phyloP scores from a whole-genome alignment of 2,888 invertebrate species.

The Metacarcinus magister region DNA sequence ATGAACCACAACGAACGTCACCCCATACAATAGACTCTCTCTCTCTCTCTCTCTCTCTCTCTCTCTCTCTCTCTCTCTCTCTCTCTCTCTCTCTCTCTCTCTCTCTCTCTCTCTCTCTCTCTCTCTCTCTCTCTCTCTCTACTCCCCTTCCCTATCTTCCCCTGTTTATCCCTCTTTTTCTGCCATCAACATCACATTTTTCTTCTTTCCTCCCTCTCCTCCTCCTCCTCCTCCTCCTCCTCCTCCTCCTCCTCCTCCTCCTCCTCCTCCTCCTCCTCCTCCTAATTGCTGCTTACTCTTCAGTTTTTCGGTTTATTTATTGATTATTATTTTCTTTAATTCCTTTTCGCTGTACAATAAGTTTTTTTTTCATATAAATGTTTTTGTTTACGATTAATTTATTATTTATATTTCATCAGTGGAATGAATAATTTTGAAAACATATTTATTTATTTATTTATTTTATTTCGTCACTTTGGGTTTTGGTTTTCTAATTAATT shows the following conservation, averaged over 20 bases:
- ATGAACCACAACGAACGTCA: not conserved
- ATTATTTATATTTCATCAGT: not conserved
- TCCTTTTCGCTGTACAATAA: not conserved
- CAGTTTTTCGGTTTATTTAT: not conserved
- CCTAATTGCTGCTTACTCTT: not conserved
- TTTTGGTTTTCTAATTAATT: too few species aligned
- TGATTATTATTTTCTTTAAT: not conserved
- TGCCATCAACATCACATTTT: conserved; percentile 16
- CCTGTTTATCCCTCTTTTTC: not conserved
- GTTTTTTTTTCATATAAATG: not conserved
- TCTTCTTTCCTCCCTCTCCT: not conserved
- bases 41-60: conserved; percentile 30
- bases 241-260: not conserved
- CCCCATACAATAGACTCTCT: not conserved
- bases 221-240: not conserved
- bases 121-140: conserved; percentile 47
- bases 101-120: conserved; percentile 29
- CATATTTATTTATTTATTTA: not conserved
- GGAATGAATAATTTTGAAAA: not conserved
- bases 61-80: conserved; percentile 48
- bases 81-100: conserved; percentile 48
- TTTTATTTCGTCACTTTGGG: too few species aligned
- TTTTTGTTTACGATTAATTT: not conserved
- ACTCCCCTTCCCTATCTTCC: not conserved
- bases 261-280: conserved; percentile 9